Evolutionary conservation across 2,888 invertebrate genomes (phyloP).

Genomic region (Melanostoma scalare): DNA sequence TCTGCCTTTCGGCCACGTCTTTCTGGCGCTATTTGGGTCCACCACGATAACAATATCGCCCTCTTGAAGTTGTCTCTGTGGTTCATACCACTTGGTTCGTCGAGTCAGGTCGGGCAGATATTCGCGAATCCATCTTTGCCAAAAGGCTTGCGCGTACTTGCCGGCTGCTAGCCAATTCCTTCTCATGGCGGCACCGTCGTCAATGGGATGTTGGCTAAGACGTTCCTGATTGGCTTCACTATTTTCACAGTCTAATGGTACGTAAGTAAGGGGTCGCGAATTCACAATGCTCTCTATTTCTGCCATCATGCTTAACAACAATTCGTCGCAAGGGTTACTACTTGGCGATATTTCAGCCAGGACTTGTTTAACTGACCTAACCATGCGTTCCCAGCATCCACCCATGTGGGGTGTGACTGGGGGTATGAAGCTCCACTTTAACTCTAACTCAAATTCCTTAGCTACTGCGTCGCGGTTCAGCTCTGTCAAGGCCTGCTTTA

Average conservation of each 20-base stretch:
- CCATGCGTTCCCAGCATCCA: no score
- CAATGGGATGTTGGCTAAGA: no score
- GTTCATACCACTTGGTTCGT: background rate
- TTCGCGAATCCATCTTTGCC: background rate
- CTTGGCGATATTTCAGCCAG: no score
- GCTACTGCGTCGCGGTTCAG: background rate
- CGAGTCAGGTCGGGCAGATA: background rate
- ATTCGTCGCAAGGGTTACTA: no score
- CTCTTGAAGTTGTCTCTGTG: background rate
- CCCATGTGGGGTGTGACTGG: background rate
- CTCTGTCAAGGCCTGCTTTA: background rate
- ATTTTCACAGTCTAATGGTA: no score
- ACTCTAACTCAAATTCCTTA: background rate
- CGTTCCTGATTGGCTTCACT: background rate
- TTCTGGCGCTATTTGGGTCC: background rate
- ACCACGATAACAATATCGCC: background rate
- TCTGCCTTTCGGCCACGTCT: background rate
- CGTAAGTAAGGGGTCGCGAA: no score
- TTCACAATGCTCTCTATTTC: no score
- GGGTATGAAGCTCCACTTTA: constrained; percentile 6
- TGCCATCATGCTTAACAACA: no score
- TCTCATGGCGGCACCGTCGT: background rate
- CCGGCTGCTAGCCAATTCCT: background rate
- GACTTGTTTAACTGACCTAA: no score
- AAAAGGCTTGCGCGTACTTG: no score